These are phyloP conservation scores for Chloropsis cyanopogon DNA, from an alignment of 2,113 vertebrate species.

Conservation along the genomic window DNA sequence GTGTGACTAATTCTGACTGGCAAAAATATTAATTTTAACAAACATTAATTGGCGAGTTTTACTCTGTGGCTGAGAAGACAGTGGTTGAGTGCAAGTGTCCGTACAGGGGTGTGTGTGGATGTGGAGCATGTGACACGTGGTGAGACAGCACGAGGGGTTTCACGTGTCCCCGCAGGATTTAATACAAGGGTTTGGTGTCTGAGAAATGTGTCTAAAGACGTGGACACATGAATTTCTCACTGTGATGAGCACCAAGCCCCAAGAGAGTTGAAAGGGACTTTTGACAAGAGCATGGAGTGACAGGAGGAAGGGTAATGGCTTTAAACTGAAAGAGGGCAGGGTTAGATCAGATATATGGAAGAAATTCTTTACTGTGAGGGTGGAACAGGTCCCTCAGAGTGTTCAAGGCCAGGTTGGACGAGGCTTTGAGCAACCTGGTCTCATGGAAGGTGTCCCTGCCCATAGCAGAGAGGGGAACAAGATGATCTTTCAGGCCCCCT, in stretches of 20 bases:
- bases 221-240: neutral
- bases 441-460: neutral
- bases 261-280: neutral
- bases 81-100: neutral
- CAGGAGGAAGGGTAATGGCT: neutral
- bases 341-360: neutral
- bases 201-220: neutral
- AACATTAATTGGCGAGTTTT: constrained; percentile 21
- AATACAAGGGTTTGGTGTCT: neutral
- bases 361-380: neutral
- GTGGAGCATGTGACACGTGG: rapidly evolving
- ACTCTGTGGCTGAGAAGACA: neutral
- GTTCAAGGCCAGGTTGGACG: neutral
- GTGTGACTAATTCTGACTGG: constrained; percentile 47
- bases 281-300: neutral
- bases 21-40: constrained; percentile 59
- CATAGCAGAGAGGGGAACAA: neutral
- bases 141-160: neutral
- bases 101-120: rapidly evolving
- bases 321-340: neutral
- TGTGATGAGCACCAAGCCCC: neutral
- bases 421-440: neutral
- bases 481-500: neutral
- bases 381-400: neutral
- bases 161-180: neutral